A percentile compares a stretch with the other conserved stretches of the same genome.
phyloP scores from a whole-genome alignment of 1,140 invertebrate genomes.

The Phortica variegata region DNA sequence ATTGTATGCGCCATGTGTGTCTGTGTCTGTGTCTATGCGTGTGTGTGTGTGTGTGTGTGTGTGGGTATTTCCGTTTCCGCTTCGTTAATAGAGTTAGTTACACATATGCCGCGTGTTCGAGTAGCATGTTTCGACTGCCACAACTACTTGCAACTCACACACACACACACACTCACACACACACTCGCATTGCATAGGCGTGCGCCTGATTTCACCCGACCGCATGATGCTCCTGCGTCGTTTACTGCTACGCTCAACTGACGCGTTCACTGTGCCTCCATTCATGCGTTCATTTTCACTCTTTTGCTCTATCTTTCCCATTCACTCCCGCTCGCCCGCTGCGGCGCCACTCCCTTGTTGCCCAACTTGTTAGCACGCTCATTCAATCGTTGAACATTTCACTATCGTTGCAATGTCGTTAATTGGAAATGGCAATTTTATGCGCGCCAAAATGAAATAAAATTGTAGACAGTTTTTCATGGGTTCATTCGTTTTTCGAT shows the following conservation, averaged over 20 bases:
- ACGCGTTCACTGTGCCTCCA: slow-evolving; percentile 13
- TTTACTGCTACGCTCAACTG: slow-evolving; percentile 25
- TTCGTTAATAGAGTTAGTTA: slow-evolving; percentile 56
- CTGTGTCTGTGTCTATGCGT: neutral
- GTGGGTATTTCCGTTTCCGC: slow-evolving; percentile 44
- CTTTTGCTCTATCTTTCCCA: slow-evolving; percentile 23
- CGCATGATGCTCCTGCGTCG: no score
- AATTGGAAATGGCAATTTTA: slow-evolving; percentile 55
- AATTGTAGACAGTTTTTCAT: slow-evolving; percentile 10
- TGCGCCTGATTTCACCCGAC: no score
- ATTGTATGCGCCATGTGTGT: neutral
- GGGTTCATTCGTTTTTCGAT: neutral
- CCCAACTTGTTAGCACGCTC: no score
- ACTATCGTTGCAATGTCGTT: slow-evolving; percentile 53
- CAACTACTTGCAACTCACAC: slow-evolving; percentile 7
- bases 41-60: neutral
- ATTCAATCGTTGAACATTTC: slow-evolving; percentile 36
- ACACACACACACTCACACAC: slow-evolving; percentile 8
- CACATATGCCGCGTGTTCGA: slow-evolving; percentile 29
- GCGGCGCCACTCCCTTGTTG: no score
- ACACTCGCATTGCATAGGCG: no score
- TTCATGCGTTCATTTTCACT: no score
- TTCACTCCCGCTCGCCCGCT: slow-evolving; percentile 25
- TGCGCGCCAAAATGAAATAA: slow-evolving; percentile 20
- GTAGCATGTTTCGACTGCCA: slow-evolving; percentile 26